Conservation (phyloP, 2,797 vertebrate genomes). For the Tokudaia tokunoshimensis region DNA sequence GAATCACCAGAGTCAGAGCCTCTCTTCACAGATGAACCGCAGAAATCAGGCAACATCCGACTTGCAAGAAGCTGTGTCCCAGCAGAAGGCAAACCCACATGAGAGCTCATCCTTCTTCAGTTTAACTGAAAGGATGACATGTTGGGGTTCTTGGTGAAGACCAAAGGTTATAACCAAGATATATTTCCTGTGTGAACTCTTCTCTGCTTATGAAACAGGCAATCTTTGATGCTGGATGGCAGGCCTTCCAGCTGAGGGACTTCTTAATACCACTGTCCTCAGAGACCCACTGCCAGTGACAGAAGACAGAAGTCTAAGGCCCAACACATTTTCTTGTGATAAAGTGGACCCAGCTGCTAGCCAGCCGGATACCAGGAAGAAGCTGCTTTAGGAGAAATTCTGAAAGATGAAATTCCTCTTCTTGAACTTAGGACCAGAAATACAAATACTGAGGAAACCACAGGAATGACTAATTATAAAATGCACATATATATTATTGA, state of each 20-base stretch:
- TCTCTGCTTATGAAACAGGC: constrained; percentile 97
- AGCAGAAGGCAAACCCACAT: constrained; percentile 96
- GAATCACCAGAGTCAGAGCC: constrained; percentile 97
- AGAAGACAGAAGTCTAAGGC: constrained; percentile 93
- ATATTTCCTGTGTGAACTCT: constrained; percentile 97
- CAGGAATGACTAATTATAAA: not conserved
- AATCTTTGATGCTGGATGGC: constrained; percentile 98
- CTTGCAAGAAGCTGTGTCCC: constrained; percentile 95
- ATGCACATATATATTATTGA: not conserved
- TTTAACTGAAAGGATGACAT: constrained; percentile 99
- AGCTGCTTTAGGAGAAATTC: constrained; percentile 98
- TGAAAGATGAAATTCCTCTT: constrained; percentile 98
- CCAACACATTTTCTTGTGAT: constrained; percentile 95
- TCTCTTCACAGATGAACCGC: constrained; percentile 95
- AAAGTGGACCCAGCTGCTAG: constrained; percentile 97
- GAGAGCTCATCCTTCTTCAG: constrained; percentile 98
- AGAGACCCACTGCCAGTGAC: constrained; percentile 96
- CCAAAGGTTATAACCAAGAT: constrained; percentile 96
- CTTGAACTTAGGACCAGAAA: constrained; percentile 91
- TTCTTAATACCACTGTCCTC: constrained; percentile 96
- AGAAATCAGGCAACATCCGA: constrained; percentile 94
- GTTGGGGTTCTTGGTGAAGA: constrained; percentile 99
- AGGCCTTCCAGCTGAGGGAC: constrained; percentile 99
- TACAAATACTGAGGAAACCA: not conserved
- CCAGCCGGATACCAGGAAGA: constrained; percentile 95